These are phyloP conservation scores for Genyomyrus donnyi DNA, from an alignment of 2,113 vertebrate genomes.

Conservation along the genomic window DNA sequence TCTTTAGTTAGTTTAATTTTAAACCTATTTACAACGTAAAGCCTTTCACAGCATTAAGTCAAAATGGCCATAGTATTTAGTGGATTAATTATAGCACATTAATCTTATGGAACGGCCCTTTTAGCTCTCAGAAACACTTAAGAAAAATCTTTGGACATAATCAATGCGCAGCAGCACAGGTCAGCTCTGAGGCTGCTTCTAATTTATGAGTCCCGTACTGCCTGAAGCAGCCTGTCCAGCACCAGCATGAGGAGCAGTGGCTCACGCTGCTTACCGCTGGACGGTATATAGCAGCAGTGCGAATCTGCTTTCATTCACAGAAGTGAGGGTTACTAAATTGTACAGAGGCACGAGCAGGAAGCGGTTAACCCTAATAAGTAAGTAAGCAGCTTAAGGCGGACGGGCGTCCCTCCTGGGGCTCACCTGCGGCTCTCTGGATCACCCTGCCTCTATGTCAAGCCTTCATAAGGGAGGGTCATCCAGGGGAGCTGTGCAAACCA, in stretches of 20 bases:
- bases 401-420: background rate
- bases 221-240: background rate
- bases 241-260: rapidly evolving
- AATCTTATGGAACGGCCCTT: background rate
- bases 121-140: conserved; percentile 8
- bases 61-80: background rate
- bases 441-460: background rate
- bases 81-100: conserved; percentile 3
- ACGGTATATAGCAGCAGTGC: background rate
- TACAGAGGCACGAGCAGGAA: background rate
- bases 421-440: background rate
- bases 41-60: conserved; percentile 4
- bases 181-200: background rate
- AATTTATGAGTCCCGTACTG: background rate
- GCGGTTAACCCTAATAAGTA: background rate
- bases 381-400: background rate
- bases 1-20: conserved; percentile 7
- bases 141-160: background rate
- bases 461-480: background rate
- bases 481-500: background rate
- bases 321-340: background rate
- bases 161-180: background rate
- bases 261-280: background rate
- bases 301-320: background rate
- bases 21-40: background rate